Conservation (phyloP, 2,797 vertebrate genomes). For the Spinus pinus region DNA sequence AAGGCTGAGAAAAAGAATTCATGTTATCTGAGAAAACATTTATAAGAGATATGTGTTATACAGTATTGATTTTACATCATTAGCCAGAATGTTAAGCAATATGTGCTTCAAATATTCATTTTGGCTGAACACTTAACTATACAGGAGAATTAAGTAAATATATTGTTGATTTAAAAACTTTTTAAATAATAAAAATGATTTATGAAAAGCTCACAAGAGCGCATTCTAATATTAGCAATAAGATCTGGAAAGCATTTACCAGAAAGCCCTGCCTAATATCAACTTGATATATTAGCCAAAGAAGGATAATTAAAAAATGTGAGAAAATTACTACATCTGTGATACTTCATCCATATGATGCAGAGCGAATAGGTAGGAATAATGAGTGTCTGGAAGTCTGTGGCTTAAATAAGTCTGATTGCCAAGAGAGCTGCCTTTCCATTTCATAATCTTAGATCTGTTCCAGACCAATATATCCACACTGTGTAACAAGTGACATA, state of each 20-base stretch:
- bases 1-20: slow-evolving; percentile 6
- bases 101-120: neutral
- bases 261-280: neutral
- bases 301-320: neutral
- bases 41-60: neutral
- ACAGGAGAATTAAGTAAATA: neutral
- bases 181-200: neutral
- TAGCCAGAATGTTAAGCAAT: neutral
- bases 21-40: neutral
- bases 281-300: neutral
- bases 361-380: neutral
- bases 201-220: neutral
- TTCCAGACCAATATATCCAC: neutral
- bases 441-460: neutral
- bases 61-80: slow-evolving; percentile 6
- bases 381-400: neutral
- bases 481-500: neutral
- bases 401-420: neutral
- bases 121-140: neutral
- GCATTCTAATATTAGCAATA: neutral
- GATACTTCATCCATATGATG: neutral
- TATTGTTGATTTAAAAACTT: neutral
- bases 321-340: neutral
- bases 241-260: neutral
- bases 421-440: neutral